These are phyloP conservation scores for Corella eumyota DNA, from an alignment of 23 tunicate genomes.

Conservation along the genomic window DNA sequence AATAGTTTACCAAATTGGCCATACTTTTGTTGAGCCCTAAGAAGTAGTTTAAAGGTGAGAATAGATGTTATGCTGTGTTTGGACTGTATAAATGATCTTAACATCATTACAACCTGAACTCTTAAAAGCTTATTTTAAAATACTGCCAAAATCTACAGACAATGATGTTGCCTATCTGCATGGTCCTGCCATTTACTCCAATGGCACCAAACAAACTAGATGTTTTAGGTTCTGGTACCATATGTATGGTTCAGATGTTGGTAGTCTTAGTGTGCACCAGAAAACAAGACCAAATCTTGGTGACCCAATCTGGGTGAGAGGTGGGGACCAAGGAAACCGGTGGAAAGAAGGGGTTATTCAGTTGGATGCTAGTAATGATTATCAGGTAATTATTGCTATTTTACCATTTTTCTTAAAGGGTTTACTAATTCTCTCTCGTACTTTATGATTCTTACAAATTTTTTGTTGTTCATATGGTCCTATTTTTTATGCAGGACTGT, in stretches of 20 bases:
- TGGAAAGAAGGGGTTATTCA: slow-evolving; percentile 36
- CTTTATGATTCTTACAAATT: background rate
- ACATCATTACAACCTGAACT: no score
- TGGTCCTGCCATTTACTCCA: slow-evolving; percentile 24
- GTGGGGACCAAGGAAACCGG: slow-evolving; percentile 33
- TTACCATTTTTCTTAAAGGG: no score
- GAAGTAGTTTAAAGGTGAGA: no score
- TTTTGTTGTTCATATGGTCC: slow-evolving; percentile 6
- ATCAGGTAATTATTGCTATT: slow-evolving; percentile 45
- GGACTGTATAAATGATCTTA: no score
- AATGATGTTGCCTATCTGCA: slow-evolving; percentile 11
- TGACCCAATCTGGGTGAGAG: slow-evolving; percentile 16
- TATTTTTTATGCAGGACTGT: no score
- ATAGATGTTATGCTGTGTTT: no score
- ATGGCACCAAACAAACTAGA: slow-evolving; percentile 16
- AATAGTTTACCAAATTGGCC: no score
- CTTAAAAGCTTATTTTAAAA: no score
- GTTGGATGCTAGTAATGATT: slow-evolving; percentile 23
- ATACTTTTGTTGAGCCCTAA: no score
- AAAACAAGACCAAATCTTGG: slow-evolving; percentile 50
- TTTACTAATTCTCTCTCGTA: no score
- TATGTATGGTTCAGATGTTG: slow-evolving; percentile 46
- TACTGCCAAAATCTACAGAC: slow-evolving; percentile 5
- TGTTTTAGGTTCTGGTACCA: slow-evolving; percentile 66
- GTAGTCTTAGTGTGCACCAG: slow-evolving; percentile 24